phyloP scores from a whole-genome alignment of 2,888 invertebrate genomes.

The Polietes domitor region DNA sequence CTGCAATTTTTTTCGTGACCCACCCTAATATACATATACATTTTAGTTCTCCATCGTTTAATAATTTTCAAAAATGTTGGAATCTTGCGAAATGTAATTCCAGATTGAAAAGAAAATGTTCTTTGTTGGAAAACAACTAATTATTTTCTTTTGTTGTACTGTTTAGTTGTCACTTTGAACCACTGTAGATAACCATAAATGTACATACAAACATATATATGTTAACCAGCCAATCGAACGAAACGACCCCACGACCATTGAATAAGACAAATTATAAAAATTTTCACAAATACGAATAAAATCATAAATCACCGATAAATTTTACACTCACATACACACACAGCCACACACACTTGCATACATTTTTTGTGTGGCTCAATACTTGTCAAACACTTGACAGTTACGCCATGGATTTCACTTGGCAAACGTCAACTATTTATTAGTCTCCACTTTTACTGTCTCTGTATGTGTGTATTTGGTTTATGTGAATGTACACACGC shows the following conservation, averaged over 20 bases:
- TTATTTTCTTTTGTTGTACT: no score
- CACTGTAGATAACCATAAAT: no score
- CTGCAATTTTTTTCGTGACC: no score
- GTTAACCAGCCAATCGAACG: not conserved
- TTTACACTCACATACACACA: not conserved
- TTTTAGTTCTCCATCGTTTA: no score
- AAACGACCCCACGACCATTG: conserved; percentile 14
- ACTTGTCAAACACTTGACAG: conserved; percentile 50
- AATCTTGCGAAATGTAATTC: no score
- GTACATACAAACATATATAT: no score
- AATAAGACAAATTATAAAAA: conserved; percentile 61
- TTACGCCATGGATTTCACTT: conserved; percentile 45
- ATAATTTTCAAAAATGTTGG: no score
- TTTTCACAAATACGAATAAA: conserved; percentile 19
- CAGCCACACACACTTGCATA: not conserved
- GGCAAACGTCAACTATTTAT: conserved; percentile 40
- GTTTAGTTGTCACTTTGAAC: no score
- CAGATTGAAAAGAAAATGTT: no score
- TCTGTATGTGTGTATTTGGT: not conserved
- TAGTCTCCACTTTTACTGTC: not conserved
- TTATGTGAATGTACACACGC: not conserved
- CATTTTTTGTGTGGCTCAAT: conserved; percentile 11
- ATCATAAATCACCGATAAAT: conserved; percentile 60
- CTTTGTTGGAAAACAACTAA: no score
- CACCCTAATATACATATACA: no score